A percentile compares a stretch with the other conserved stretches of the same genome.
These are phyloP conservation scores for Apodemus speciosus DNA, from an alignment of 2,113 vertebrate genomes.

Conservation along the genomic window DNA sequence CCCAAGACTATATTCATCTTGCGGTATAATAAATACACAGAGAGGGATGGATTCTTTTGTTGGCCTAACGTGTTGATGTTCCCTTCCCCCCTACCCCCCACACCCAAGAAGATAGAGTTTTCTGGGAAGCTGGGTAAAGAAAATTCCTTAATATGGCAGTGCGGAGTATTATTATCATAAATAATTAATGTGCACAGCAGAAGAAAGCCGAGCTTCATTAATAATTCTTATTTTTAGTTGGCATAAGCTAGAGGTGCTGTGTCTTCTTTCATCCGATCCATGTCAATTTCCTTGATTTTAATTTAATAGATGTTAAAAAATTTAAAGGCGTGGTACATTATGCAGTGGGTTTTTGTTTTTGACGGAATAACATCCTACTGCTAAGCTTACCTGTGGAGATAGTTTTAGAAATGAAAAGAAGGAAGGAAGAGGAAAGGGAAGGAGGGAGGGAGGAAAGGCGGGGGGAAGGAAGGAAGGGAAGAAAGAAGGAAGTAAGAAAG, in stretches of 20 bases:
- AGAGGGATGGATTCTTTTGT: slow-evolving; percentile 88
- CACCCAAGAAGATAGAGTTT: slow-evolving; percentile 86
- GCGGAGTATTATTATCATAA: slow-evolving; percentile 90
- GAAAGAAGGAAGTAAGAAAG: background rate
- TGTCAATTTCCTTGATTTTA: slow-evolving; percentile 88
- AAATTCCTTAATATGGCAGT: slow-evolving; percentile 91
- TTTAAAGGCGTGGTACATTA: slow-evolving; percentile 80
- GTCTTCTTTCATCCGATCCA: slow-evolving; percentile 87
- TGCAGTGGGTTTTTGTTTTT: slow-evolving; percentile 79
- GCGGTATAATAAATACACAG: slow-evolving; percentile 89
- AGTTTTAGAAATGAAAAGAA: slow-evolving; percentile 83
- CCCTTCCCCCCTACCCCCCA: slow-evolving; percentile 12
- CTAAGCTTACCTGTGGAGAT: slow-evolving; percentile 79
- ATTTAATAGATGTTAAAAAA: slow-evolving; percentile 85
- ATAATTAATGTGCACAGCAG: slow-evolving; percentile 91
- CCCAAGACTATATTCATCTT: slow-evolving; percentile 92
- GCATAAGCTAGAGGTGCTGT: slow-evolving; percentile 87
- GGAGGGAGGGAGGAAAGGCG: background rate
- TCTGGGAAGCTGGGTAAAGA: slow-evolving; percentile 87
- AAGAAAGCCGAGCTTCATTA: slow-evolving; percentile 91
- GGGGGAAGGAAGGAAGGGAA: slow-evolving; percentile 65
- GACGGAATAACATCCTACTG: slow-evolving; percentile 77
- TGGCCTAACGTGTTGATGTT: slow-evolving; percentile 85
- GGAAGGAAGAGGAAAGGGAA: background rate
- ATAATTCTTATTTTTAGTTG: slow-evolving; percentile 92